Evolutionary conservation across 2,113 vertebrate genomes (phyloP), one percentile per base, ranked within the genome.

Genomic region (Pungitius pungitius): DNA sequence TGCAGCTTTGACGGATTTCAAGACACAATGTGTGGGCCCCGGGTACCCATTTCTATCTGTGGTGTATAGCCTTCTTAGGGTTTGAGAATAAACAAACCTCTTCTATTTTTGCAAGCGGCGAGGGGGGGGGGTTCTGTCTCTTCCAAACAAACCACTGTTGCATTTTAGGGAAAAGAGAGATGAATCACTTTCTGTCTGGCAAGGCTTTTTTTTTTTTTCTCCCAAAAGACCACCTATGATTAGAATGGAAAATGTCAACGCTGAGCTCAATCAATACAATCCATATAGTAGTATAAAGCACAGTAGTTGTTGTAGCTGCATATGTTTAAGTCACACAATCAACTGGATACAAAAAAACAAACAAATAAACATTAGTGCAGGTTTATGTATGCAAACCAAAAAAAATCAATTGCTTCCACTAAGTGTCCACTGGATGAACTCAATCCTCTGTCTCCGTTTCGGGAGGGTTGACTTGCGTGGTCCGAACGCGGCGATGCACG

Each of bases 171-270:
- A 11, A 33, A 64, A 54, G 30, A 8, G 8, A 54, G 60, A 65
- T 15, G 14, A 71, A 39, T 40, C 22, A 14, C 37, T 60, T 78
- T 27, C 55, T 72, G 8, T 63, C 24, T 17, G 51, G 35, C 18
- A 42, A 35, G 6, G n/a, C 30, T 70, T 26, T 10, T 4, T 20
- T 20, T 24, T 7, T n/a, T 30, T 70, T 20, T 10, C 6, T 20
- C 24, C 30, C 11, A 17, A 26, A 69, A 33, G 43, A 57, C 58
- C 77, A 63, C 57, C 64, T 10, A 30, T 27, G 40, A 30, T 39
- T 14, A 8, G 14, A 49, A 49, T 37, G 24, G 20, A 4, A 70
- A 58, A 69, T 57, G 20, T 22, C 2, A 56, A 69, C 30, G 24
- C 47, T 3, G n/a, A 66, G n/a, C 8, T 6, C 10, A 55, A 57